phyloP scores from a whole-genome alignment of 1,140 invertebrate genomes.

The Tribolium madens region DNA sequence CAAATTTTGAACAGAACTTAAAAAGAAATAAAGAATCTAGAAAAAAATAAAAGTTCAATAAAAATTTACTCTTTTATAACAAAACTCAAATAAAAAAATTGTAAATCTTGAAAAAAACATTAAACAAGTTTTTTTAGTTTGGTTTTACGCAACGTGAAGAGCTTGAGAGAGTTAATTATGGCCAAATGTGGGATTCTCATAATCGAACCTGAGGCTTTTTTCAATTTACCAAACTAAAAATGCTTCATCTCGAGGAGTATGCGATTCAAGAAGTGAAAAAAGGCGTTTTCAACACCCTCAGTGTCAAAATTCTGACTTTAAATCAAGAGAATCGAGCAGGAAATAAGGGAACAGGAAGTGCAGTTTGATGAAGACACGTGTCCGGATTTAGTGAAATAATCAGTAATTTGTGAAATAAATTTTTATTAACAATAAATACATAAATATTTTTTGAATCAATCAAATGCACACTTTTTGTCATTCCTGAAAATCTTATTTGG shows the following conservation, averaged over 20 bases:
- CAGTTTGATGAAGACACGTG: background rate
- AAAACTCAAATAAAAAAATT: too few relatives aligned
- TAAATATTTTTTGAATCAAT: background rate
- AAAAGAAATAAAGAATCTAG: too few relatives aligned
- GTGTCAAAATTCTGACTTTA: constrained; percentile 54
- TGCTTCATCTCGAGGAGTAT: constrained; percentile 24
- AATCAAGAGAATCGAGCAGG: constrained; percentile 52
- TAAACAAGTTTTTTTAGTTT: too few relatives aligned
- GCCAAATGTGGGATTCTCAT: background rate
- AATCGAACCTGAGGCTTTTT: constrained; percentile 9
- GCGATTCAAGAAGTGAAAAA: background rate
- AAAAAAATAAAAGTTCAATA: too few relatives aligned
- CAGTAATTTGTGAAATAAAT: too few relatives aligned
- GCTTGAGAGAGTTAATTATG: background rate
- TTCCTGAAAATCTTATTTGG: background rate
- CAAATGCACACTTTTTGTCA: background rate
- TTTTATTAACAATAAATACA: too few relatives aligned
- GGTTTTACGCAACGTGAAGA: background rate
- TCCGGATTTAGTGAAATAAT: background rate
- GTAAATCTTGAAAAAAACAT: too few relatives aligned
- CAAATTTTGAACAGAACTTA: too few relatives aligned
- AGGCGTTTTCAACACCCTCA: constrained; percentile 2
- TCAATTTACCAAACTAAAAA: constrained; percentile 15
- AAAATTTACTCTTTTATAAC: too few relatives aligned
- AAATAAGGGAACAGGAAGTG: background rate